Conservation (phyloP, 2,888 invertebrate genomes). For the Mythimna lalbum region DNA sequence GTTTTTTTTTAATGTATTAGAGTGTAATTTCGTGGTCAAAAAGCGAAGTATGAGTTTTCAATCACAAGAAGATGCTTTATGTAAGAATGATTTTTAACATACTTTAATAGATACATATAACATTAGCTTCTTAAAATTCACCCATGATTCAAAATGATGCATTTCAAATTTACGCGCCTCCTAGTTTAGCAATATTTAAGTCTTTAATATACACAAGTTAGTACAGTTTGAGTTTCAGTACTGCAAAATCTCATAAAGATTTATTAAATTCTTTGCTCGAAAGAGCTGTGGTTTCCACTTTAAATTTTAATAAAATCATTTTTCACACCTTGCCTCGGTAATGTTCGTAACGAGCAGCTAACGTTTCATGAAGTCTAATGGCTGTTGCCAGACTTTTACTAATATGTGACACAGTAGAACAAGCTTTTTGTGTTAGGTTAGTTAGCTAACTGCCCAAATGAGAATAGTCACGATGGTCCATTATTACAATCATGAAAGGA, state of each 20-base stretch:
- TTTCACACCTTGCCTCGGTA: constrained; percentile 68
- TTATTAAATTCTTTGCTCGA: constrained; percentile 76
- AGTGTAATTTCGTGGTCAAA: no score
- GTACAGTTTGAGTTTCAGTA: constrained; percentile 40
- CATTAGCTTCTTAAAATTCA: no score
- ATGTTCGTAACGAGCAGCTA: constrained; percentile 38
- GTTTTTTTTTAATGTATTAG: no score
- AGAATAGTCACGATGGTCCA: not conserved
- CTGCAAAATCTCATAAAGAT: constrained; percentile 76
- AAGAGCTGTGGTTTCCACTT: constrained; percentile 69
- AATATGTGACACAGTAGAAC: constrained; percentile 11
- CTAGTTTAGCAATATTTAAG: not conserved
- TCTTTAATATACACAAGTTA: constrained; percentile 3
- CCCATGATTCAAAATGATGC: not conserved
- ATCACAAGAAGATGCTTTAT: no score
- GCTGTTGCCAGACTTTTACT: constrained; percentile 35
- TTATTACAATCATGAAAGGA: not conserved
- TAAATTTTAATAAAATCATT: constrained; percentile 77
- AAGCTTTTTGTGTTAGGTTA: constrained; percentile 18
- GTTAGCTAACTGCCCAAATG: constrained; percentile 2
- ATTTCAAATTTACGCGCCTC: not conserved
- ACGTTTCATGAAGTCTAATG: constrained; percentile 53
- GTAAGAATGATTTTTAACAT: no score
- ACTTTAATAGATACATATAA: no score
- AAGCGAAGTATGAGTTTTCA: no score